Percentiles rank a stretch among this genome's conserved stretches.
phyloP scores from a whole-genome alignment of 2,113 vertebrate genomes.

The Oreochromis niloticus region DNA sequence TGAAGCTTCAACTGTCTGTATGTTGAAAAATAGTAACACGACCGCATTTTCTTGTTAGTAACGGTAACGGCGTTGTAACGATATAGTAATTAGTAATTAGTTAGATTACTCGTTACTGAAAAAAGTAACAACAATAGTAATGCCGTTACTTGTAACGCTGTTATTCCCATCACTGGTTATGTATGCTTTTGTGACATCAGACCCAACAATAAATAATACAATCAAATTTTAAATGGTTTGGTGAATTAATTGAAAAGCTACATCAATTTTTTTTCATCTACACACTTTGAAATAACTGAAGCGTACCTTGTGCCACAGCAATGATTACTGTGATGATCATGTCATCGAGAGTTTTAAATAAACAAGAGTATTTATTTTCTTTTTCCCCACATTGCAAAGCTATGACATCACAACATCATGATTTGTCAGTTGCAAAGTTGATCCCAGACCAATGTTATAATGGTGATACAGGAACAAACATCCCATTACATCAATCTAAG shows the following conservation, averaged over 20 bases:
- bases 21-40: not conserved
- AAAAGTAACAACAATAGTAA: not conserved
- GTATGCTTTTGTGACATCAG: not conserved
- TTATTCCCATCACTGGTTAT: not conserved
- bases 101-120: not conserved
- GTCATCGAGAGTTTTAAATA: not conserved
- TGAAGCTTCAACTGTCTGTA: not conserved
- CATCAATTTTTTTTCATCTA: fast-evolving
- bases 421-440: not conserved
- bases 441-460: not conserved
- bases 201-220: fast-evolving
- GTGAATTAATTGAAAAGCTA: not conserved
- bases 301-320: not conserved
- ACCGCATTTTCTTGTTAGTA: not conserved
- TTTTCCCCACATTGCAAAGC: not conserved
- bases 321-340: not conserved
- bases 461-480: not conserved
- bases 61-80: not conserved
- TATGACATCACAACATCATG: too few relatives aligned
- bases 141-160: not conserved
- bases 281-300: not conserved
- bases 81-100: not conserved
- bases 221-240: not conserved
- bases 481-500: too few relatives aligned
- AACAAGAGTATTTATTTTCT: not conserved